A percentile compares a stretch with the other conserved stretches of the same genome.
Conservation (phyloP, 2,113 vertebrate genomes). For the Pseudolaguvia tuberculata region DNA sequence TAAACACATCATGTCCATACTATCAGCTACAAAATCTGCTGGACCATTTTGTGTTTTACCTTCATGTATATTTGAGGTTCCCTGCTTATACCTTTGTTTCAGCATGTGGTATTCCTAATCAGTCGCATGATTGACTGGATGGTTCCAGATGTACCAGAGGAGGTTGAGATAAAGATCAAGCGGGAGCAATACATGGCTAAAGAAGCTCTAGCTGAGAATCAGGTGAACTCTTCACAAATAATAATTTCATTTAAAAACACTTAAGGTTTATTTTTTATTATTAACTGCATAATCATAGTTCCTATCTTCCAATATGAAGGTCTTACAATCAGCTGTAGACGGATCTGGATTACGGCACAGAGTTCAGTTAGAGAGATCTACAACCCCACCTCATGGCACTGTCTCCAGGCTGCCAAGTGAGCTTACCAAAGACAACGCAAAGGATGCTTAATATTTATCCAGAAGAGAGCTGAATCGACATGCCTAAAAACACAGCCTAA, state of each 20-base stretch:
- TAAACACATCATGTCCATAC: neutral
- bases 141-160: conserved; percentile 68
- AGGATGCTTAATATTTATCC: neutral
- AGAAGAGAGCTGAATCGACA: neutral
- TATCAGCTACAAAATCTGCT: neutral
- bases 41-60: neutral
- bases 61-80: neutral
- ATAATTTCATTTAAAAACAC: neutral
- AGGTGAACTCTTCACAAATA: conserved; percentile 29
- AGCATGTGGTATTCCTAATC: conserved; percentile 74
- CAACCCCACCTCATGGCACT: neutral
- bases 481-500: neutral
- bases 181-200: conserved; percentile 68
- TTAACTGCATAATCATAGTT: neutral
- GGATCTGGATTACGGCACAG: conserved; percentile 22
- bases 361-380: conserved; percentile 4
- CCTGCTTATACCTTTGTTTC: neutral
- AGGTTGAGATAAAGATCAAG: conserved; percentile 70
- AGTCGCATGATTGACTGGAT: conserved; percentile 71
- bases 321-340: conserved; percentile 11
- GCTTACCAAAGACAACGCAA: neutral
- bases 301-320: neutral
- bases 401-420: neutral
- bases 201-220: conserved; percentile 69
- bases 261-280: too few relatives aligned